phyloP scores from a whole-genome alignment of 1,140 invertebrate species.

The Cydia strobilella region DNA sequence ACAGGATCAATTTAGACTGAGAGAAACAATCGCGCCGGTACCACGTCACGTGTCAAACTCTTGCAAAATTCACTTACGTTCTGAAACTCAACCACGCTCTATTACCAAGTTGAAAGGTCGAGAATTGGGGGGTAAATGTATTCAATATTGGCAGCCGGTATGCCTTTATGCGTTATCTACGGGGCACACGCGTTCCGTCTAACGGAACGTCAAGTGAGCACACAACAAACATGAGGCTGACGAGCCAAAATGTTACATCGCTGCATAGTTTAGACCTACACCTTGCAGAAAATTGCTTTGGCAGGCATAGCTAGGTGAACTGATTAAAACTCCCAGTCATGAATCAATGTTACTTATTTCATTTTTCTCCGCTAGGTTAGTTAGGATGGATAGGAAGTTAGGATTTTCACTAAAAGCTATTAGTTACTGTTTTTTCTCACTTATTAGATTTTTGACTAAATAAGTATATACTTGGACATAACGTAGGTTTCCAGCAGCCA shows the following conservation, averaged over 20 bases:
- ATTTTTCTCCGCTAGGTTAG: too few relatives aligned
- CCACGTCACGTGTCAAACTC: slow-evolving; percentile 14
- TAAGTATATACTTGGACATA: too few relatives aligned
- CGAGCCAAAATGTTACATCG: slow-evolving; percentile 47
- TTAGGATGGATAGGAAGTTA: too few relatives aligned
- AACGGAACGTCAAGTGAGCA: slow-evolving; percentile 29
- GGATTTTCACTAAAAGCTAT: too few relatives aligned
- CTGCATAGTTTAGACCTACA: slow-evolving; percentile 39
- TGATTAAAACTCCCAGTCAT: background rate
- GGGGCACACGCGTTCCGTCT: slow-evolving; percentile 41
- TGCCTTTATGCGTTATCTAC: slow-evolving; percentile 43
- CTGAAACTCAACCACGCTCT: background rate
- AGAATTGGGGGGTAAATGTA: background rate
- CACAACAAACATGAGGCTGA: slow-evolving; percentile 46
- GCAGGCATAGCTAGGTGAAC: background rate
- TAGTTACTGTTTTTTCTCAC: too few relatives aligned
- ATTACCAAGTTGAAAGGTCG: slow-evolving; percentile 25
- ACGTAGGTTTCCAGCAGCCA: too few relatives aligned
- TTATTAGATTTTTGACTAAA: too few relatives aligned
- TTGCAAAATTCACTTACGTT: slow-evolving; percentile 30
- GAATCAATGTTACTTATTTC: background rate
- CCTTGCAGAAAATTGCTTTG: background rate
- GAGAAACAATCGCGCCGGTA: slow-evolving; percentile 14
- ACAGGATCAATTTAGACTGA: slow-evolving; percentile 19
- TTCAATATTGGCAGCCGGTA: slow-evolving; percentile 36